phyloP scores from a whole-genome alignment of 2,888 invertebrate genomes.

The Xestia c-nigrum region DNA sequence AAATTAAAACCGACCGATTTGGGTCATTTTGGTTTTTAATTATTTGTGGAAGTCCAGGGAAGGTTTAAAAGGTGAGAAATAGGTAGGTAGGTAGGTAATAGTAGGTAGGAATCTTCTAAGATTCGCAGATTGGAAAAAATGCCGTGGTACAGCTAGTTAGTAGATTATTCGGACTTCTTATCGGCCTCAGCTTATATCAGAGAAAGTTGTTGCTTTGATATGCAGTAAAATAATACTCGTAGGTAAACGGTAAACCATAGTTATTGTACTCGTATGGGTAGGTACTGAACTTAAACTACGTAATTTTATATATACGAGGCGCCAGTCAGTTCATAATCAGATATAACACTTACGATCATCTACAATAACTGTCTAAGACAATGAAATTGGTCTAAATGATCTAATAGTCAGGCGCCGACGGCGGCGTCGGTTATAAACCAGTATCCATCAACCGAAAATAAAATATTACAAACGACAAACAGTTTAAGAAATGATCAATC shows the following conservation, averaged over 20 bases:
- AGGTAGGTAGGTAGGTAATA: too few relatives aligned
- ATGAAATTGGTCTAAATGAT: slow-evolving; percentile 23
- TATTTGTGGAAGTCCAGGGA: too few relatives aligned
- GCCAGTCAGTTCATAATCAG: background rate
- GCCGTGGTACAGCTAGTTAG: too few relatives aligned
- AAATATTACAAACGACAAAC: slow-evolving; percentile 42
- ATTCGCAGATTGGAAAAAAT: too few relatives aligned
- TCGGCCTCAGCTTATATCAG: background rate
- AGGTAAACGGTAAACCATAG: too few relatives aligned
- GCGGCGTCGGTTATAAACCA: slow-evolving; percentile 3
- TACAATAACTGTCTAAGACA: slow-evolving; percentile 27
- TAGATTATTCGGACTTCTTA: background rate
- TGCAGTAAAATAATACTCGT: too few relatives aligned
- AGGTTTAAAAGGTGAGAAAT: too few relatives aligned
- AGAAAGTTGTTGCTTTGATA: too few relatives aligned
- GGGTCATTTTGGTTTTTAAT: too few relatives aligned
- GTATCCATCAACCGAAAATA: slow-evolving; percentile 46
- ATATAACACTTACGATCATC: slow-evolving; percentile 3
- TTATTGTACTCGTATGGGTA: too few relatives aligned
- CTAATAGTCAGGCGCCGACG: slow-evolving; percentile 17
- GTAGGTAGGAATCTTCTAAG: too few relatives aligned
- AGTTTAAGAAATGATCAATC: slow-evolving; percentile 48
- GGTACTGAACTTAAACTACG: background rate
- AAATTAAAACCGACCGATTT: too few relatives aligned
- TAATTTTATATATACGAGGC: background rate